Conservation (phyloP, 2,797 vertebrate genomes). For the Silurus lanzhouensis region DNA sequence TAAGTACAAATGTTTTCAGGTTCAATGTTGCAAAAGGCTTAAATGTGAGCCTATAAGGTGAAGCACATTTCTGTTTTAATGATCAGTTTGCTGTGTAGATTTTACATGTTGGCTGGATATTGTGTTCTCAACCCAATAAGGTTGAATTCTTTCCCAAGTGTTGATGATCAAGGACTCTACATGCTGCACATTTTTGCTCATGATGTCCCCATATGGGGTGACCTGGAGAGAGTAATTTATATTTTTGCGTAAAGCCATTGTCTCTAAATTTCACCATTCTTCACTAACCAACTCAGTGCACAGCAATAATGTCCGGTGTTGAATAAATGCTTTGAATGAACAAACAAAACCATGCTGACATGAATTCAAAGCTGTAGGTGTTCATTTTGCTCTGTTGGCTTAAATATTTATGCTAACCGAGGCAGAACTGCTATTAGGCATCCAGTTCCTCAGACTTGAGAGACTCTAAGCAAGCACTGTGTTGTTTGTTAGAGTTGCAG, state of each 20-base stretch:
- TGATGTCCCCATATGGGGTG: background rate
- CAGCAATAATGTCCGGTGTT: conserved; percentile 18
- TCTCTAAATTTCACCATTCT: background rate
- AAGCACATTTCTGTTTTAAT: conserved; percentile 37
- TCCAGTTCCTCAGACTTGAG: background rate
- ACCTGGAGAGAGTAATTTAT: background rate
- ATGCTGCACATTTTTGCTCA: background rate
- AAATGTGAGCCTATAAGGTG: conserved; percentile 31
- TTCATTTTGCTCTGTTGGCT: conserved; percentile 1
- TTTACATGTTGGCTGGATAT: background rate
- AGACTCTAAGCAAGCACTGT: background rate
- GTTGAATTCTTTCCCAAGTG: background rate
- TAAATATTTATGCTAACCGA: conserved; percentile 8
- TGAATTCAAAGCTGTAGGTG: background rate
- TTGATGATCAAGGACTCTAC: background rate
- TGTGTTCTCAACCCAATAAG: background rate
- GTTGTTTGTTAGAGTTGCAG: background rate
- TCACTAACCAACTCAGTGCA: background rate
- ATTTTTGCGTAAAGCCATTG: background rate
- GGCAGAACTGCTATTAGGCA: conserved; percentile 11
- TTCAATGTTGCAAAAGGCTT: background rate
- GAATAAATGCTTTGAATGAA: conserved; percentile 2
- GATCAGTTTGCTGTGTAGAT: background rate
- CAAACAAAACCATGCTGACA: background rate
- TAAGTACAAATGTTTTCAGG: background rate